Evolutionary conservation across 2,888 invertebrate genomes (phyloP).

Genomic region (Epsilonema sp.): DNA sequence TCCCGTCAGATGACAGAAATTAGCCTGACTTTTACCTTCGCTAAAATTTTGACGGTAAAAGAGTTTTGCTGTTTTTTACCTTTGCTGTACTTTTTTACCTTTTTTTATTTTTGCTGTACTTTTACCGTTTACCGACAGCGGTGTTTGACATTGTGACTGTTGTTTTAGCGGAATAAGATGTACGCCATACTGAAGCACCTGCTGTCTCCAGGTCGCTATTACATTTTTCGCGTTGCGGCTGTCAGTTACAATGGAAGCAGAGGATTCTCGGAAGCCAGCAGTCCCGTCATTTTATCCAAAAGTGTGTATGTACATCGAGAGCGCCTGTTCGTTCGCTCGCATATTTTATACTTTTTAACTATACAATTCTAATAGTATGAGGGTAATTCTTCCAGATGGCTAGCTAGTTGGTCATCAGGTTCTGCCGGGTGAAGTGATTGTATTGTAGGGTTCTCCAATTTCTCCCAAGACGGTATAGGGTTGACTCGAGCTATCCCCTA

Average conservation of each 20-base stretch:
- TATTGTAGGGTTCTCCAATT: no score
- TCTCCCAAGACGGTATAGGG: no score
- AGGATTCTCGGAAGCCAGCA: constrained; percentile 25
- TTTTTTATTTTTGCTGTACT: not conserved
- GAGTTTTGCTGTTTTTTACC: not conserved
- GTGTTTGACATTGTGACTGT: not conserved
- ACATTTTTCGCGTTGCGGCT: constrained; percentile 25
- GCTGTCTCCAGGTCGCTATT: constrained; percentile 22
- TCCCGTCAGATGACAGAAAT: no score
- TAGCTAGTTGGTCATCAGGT: no score
- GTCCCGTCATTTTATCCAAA: constrained; percentile 21
- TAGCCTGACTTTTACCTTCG: no score
- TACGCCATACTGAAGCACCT: constrained; percentile 26
- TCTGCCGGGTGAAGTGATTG: no score
- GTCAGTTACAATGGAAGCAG: constrained; percentile 24
- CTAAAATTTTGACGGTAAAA: not conserved
- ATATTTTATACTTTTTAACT: no score
- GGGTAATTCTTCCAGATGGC: no score
- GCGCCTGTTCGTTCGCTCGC: not conserved
- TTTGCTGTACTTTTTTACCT: not conserved
- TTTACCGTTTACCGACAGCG: no score
- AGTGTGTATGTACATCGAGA: constrained; percentile 4
- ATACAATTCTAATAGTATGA: no score
- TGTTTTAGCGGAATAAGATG: constrained; percentile 21
- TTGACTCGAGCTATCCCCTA: no score